These are phyloP conservation scores for Acronicta leporina DNA, from an alignment of 2,888 invertebrate genomes.

Conservation along the genomic window DNA sequence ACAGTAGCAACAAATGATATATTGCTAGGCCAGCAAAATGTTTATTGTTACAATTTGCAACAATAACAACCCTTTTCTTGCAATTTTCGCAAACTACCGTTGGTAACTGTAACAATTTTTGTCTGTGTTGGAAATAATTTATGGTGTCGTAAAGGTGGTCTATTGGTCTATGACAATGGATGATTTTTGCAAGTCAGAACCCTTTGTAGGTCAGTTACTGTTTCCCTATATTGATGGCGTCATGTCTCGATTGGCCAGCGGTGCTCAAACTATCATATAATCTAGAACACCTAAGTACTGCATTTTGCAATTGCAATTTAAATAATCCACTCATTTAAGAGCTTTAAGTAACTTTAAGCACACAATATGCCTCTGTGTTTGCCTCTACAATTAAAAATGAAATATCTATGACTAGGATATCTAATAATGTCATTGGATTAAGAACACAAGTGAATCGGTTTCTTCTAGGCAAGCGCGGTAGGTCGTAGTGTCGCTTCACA, in stretches of 20 bases:
- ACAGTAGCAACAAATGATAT: slow-evolving; percentile 63
- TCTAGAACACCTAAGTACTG: no score
- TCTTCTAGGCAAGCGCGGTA: no score
- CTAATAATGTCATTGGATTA: no score
- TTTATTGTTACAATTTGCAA: slow-evolving; percentile 61
- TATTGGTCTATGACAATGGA: slow-evolving; percentile 71
- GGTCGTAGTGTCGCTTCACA: no score
- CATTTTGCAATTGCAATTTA: no score
- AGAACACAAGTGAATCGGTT: no score
- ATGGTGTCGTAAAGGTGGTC: slow-evolving; percentile 83
- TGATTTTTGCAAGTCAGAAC: slow-evolving; percentile 83
- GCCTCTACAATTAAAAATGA: no score
- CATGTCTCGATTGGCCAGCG: slow-evolving; percentile 60
- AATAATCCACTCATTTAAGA: no score
- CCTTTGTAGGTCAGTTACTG: slow-evolving; percentile 84
- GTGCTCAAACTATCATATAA: slow-evolving; percentile 63
- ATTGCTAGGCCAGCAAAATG: slow-evolving; percentile 55
- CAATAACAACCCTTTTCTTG: slow-evolving; percentile 79
- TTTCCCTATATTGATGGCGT: slow-evolving; percentile 69
- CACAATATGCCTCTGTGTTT: no score
- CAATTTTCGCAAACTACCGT: slow-evolving; percentile 79
- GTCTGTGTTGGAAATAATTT: slow-evolving; percentile 74
- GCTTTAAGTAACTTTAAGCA: no score
- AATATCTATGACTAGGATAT: no score
- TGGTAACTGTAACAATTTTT: slow-evolving; percentile 79